Evolutionary conservation across 2,888 invertebrate genomes (phyloP).

Genomic region (Rhingia campestris): DNA sequence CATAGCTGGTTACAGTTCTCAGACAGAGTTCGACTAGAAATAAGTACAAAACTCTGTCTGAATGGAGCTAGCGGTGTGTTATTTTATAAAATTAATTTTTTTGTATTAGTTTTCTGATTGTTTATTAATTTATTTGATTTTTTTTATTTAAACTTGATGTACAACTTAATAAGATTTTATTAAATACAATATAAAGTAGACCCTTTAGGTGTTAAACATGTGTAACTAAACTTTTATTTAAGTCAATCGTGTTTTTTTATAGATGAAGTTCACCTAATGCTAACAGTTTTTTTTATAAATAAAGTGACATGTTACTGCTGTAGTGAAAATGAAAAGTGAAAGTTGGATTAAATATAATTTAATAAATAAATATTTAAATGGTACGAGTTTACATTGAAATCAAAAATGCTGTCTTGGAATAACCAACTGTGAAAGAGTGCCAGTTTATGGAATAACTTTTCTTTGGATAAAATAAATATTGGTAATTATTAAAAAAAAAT

Average conservation of each 20-base stretch:
- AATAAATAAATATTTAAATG: not conserved
- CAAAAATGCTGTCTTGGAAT: conserved; percentile 41
- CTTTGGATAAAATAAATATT: conserved; percentile 41
- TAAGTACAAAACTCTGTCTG: conserved; percentile 80
- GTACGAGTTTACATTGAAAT: not conserved
- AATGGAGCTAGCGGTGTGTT: conserved; percentile 78
- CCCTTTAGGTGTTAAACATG: not conserved
- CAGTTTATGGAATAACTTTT: conserved; percentile 34
- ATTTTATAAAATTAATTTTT: conserved; percentile 56
- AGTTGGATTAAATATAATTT: conserved; percentile 23
- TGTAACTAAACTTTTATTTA: conserved; percentile 12
- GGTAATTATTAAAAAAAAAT: conserved; percentile 34
- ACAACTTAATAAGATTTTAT: not conserved
- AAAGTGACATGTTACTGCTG: conserved; percentile 7
- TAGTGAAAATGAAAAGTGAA: conserved; percentile 52
- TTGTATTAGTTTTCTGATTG: conserved; percentile 53
- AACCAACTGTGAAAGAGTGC: conserved; percentile 4
- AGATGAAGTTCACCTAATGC: not conserved
- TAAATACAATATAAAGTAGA: not conserved
- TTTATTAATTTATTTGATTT: conserved; percentile 55
- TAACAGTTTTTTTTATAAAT: not conserved
- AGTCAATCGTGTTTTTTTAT: not conserved
- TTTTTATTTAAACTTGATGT: conserved; percentile 48
- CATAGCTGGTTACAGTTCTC: conserved; percentile 78
- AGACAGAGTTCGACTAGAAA: conserved; percentile 82